These are phyloP conservation scores for Pristionchus fissidentatus DNA, from an alignment of 2,888 invertebrate genomes.

Conservation along the genomic window DNA sequence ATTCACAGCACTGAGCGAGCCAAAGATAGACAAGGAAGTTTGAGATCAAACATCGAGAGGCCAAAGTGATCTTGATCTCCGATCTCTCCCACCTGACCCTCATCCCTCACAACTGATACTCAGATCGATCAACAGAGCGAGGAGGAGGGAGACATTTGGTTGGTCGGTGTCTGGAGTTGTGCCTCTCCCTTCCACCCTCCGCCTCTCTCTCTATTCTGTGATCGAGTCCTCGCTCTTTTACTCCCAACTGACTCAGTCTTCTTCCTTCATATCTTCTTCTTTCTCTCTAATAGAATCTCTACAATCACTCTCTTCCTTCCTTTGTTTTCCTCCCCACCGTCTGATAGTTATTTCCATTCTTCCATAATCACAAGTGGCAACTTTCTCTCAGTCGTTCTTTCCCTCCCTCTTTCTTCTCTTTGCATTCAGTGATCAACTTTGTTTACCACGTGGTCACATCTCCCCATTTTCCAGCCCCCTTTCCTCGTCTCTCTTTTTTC, in stretches of 20 bases:
- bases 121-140: neutral
- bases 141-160: neutral
- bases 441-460: slow-evolving; percentile 14
- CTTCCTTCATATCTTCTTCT: slow-evolving; percentile 10
- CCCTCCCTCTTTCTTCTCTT: no score
- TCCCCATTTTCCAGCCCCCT: neutral
- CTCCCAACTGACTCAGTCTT: slow-evolving; percentile 5
- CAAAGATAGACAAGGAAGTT: neutral
- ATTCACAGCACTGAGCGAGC: neutral
- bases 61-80: neutral
- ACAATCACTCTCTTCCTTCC: neutral
- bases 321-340: neutral
- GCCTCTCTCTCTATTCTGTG: slow-evolving; percentile 3
- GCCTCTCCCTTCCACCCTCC: neutral
- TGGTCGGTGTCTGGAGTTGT: neutral
- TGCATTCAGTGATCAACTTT: slow-evolving; percentile 10
- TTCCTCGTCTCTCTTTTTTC: neutral
- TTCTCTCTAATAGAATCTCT: neutral
- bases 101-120: slow-evolving; percentile 10
- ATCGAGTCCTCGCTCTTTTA: neutral
- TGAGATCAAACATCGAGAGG: slow-evolving; percentile 9
- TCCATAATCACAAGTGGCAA: neutral
- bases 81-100: neutral
- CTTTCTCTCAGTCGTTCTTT: neutral
- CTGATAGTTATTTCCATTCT: neutral